Evolutionary conservation across 2,888 invertebrate species (phyloP), one percentile per base, ranked within the genome.

Genomic region (Tiliacea aurago): DNA sequence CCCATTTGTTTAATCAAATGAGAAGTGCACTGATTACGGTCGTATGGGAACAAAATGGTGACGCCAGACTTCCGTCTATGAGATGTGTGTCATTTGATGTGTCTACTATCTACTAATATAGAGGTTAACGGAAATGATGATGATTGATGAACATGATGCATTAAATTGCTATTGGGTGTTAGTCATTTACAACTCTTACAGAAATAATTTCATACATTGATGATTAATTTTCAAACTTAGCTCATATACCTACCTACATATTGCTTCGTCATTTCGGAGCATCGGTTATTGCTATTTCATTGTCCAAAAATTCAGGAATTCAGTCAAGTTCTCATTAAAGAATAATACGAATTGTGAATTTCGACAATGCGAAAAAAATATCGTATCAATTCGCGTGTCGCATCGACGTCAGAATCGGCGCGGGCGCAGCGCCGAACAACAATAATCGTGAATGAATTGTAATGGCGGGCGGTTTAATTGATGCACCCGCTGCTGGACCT

Each of bases 371-470:
- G 45, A 84, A 80, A 83, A 86, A 86, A 73, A 77, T 83, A 78
- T 83, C 76, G 80, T 88, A 89, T 90, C 88, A 89, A 88, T 86
- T 91, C 88, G 89, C 90, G 91, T 92, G 93, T 91, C 91, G 90
- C 88, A 88, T 87, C 88, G 91, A 91, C 89, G 89, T 90, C 89
- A 87, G 89, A 87, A 89, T 89, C 87, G 90, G 88, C 90, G 91
- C 90, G 80, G 74, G 70, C 90, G 90, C 92, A 88, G 89, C 85
- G 86, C 90, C 85, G 91, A 91, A 93, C 92, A 93, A 93, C 93
- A 94, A 94, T 94, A 94, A 94, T 95, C 91, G 90, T 95, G 95
- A 95, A 94, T 95, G 94, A 95, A 94, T 94, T 93, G 94, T 94
- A 93, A 94, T 94, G 92, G 91, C 90, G 88, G 90, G 84, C 86